These are phyloP conservation scores for Asbolus verrucosus DNA, from an alignment of 1,140 invertebrate species.

Conservation along the genomic window DNA sequence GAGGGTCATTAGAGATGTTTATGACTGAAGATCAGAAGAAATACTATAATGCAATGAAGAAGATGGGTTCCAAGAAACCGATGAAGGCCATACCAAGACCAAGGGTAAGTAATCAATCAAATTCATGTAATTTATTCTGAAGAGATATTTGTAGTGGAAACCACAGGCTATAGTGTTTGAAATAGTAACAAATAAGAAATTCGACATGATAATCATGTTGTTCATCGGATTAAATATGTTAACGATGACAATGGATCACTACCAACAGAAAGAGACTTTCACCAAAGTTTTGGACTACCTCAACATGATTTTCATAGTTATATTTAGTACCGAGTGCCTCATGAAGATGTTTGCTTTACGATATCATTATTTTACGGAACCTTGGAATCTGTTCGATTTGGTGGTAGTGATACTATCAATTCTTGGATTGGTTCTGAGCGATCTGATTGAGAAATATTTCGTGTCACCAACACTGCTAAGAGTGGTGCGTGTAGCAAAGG, in stretches of 20 bases:
- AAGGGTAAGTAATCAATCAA: slow-evolving; percentile 83
- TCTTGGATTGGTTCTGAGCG: slow-evolving; percentile 93
- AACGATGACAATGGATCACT: slow-evolving; percentile 98
- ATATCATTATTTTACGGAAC: slow-evolving; percentile 98
- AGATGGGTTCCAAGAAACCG: slow-evolving; percentile 98
- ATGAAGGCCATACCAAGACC: slow-evolving; percentile 97
- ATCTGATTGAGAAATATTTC: slow-evolving; percentile 97
- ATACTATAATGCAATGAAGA: slow-evolving; percentile 99
- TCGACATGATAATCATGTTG: slow-evolving; percentile 99
- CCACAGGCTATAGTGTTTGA: slow-evolving; percentile 97
- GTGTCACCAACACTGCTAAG: slow-evolving; percentile 96
- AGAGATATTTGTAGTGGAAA: slow-evolving; percentile 93
- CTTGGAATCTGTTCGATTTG: slow-evolving; percentile 99
- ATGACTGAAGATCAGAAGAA: slow-evolving; percentile 99
- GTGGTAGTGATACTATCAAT: slow-evolving; percentile 99
- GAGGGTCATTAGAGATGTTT: slow-evolving; percentile 98
- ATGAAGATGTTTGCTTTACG: slow-evolving; percentile 97
- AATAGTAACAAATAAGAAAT: slow-evolving; percentile 97
- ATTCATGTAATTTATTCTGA: no score
- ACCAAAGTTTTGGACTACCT: slow-evolving; percentile 88
- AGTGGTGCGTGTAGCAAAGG: slow-evolving; percentile 97
- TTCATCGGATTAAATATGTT: slow-evolving; percentile 99
- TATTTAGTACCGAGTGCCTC: slow-evolving; percentile 97
- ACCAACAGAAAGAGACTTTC: slow-evolving; percentile 87
- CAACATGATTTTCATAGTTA: slow-evolving; percentile 97